phyloP scores from a whole-genome alignment of 2,888 invertebrate genomes.

The Reticulitermes lucifugus region DNA sequence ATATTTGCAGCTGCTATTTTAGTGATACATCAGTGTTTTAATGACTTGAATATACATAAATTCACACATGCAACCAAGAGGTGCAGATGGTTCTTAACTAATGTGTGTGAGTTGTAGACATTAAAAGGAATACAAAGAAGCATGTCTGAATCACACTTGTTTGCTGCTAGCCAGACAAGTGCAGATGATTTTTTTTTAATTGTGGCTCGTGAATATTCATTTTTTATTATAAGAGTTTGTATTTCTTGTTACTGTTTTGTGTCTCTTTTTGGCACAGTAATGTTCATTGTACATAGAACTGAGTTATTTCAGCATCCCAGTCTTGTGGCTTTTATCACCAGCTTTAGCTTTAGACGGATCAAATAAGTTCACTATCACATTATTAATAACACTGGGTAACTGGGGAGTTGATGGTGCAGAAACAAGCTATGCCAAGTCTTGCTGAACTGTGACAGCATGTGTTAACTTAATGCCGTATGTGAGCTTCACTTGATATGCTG shows the following conservation, averaged over 20 bases:
- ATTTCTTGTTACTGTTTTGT: conserved; percentile 49
- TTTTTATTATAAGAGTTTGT: conserved; percentile 45
- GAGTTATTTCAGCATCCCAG: conserved; percentile 53
- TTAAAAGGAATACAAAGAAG: conserved; percentile 43
- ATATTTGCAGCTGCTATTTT: conserved; percentile 48
- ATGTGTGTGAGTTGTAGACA: conserved; percentile 51
- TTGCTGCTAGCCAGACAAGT: conserved; percentile 51
- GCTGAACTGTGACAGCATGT: conserved; percentile 38
- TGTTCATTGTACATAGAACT: conserved; percentile 54
- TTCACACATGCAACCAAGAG: conserved; percentile 39
- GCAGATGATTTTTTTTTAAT: conserved; percentile 46
- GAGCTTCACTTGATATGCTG: conserved; percentile 35
- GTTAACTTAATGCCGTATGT: conserved; percentile 37
- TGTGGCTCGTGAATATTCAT: conserved; percentile 50
- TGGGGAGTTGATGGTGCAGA: conserved; percentile 47
- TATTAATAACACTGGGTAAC: conserved; percentile 40
- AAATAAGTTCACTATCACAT: conserved; percentile 46
- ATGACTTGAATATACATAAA: conserved; percentile 21
- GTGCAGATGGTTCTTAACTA: conserved; percentile 46
- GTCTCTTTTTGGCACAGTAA: conserved; percentile 54
- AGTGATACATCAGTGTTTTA: conserved; percentile 42
- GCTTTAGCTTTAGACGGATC: conserved; percentile 54
- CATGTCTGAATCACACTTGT: conserved; percentile 49
- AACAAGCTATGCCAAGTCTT: conserved; percentile 16
- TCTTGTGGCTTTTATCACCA: conserved; percentile 55